Evolutionary conservation across 2,113 vertebrate genomes (phyloP).

Genomic region (Odobenus rosmarus): DNA sequence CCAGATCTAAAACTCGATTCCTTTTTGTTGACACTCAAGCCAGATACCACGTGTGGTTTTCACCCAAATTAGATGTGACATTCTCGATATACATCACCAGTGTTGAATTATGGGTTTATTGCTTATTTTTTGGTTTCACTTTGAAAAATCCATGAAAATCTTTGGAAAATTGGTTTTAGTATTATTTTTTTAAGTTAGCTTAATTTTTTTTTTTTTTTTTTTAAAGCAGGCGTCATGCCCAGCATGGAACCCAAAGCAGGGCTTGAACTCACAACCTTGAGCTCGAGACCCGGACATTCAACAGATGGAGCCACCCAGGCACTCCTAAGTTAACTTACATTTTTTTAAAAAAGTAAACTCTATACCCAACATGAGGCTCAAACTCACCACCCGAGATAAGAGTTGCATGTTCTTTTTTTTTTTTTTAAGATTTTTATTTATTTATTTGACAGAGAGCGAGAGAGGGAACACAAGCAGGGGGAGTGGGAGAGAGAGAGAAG

Average conservation of each 20-base stretch:
- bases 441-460: no score
- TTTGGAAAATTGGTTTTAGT: conserved; percentile 52
- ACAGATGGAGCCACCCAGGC: neutral
- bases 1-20: neutral
- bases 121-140: conserved; percentile 53
- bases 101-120: conserved; percentile 18
- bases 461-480: no score
- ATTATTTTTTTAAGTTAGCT: neutral
- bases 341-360: neutral
- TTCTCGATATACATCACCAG: neutral
- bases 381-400: neutral
- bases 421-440: no score
- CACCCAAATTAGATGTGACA: neutral
- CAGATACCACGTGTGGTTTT: neutral
- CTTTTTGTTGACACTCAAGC: neutral
- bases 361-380: neutral
- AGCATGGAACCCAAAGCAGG: neutral
- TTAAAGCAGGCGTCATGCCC: neutral
- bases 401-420: no score
- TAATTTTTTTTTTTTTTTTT: neutral
- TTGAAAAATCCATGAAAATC: conserved; percentile 54
- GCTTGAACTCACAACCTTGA: neutral
- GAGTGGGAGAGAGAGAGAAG: no score
- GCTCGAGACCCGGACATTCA: neutral
- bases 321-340: neutral